Evolutionary conservation across 2,888 invertebrate species (phyloP), one percentile per base, ranked within the genome.

Genomic region (Brenthis ino): DNA sequence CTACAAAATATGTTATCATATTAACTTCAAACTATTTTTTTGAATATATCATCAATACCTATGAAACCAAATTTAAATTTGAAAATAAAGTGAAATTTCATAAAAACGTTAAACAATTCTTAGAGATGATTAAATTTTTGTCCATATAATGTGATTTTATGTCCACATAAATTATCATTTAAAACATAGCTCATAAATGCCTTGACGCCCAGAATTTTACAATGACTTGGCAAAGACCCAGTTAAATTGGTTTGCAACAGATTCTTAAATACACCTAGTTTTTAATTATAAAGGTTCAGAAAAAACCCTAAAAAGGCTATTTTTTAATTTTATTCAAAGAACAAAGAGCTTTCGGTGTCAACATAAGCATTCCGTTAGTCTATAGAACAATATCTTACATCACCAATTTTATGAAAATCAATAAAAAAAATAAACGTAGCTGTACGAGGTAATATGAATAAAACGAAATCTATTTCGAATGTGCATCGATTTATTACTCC

Each of bases 181-280:
- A 28, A 8, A 50, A 28, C 50, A 53, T 65, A 65, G 53, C 58
- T 51, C 16, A 28, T 57, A 53, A 58, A 57, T 24, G 14, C 51
- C 50, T 67, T 67, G 67, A 67, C 70, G 65, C 61, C 60, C 33
- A 50, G 53, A n/a, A 53, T 54, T 65, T 50, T 53, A 53, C 61
- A 63, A 57, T 56, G 57, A 61, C 48, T 65, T 70, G 70, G 70
- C 70, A 60, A 48, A 53, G 54, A 16, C 65, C 70, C 67, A 70
- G 61, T 67, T 64, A 57, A 57, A 61, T 61, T 65, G 70, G 67
- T 61, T 57, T 47, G 66, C 37, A 63, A 48, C 20, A 60, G 57
- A 50, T 60, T 60, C 50, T 48, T 11, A 11, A 43, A 43, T 11
- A 43, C 1, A 43, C 2, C 37, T 11, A 43, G 37, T 43, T 11